Percentiles rank a stretch among this genome's conserved stretches.
Evolutionary conservation across 2,113 vertebrate genomes (phyloP).

Genomic region (Pelvicachromis taeniatus): DNA sequence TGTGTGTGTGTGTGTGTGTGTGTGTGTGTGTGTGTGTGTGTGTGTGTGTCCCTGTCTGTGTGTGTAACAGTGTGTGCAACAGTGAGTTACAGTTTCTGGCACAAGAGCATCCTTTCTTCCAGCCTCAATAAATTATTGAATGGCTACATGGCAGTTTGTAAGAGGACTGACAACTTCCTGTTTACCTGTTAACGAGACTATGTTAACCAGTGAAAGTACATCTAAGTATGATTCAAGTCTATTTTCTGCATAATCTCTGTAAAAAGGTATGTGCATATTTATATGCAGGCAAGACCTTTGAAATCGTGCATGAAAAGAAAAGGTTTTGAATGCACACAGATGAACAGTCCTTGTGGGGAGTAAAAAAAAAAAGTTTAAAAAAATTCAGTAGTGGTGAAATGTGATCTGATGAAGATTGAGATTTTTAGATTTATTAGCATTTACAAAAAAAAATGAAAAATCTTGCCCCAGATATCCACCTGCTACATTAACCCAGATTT

Average conservation of each 20-base stretch:
- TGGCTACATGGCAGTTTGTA: background rate
- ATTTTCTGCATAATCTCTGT: background rate
- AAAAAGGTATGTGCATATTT: background rate
- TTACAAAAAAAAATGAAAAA: background rate
- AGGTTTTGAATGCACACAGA: background rate
- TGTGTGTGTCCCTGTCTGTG: background rate
- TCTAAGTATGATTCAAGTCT: background rate
- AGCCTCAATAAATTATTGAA: background rate
- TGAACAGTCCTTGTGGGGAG: background rate
- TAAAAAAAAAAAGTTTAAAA: no score
- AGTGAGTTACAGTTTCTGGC: slow-evolving; percentile 17
- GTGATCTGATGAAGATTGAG: background rate
- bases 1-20: background rate
- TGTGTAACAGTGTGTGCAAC: no score
- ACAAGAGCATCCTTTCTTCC: background rate
- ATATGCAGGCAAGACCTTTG: background rate
- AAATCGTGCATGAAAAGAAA: background rate
- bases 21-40: background rate
- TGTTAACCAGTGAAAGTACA: background rate
- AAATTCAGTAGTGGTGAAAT: background rate
- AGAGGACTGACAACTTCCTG: background rate
- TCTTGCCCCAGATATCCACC: background rate
- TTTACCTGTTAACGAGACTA: background rate
- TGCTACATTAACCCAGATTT: background rate
- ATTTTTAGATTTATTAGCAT: background rate